These are phyloP conservation scores for Rallus limicola DNA, from an alignment of 2,113 vertebrate species.

Conservation along the genomic window DNA sequence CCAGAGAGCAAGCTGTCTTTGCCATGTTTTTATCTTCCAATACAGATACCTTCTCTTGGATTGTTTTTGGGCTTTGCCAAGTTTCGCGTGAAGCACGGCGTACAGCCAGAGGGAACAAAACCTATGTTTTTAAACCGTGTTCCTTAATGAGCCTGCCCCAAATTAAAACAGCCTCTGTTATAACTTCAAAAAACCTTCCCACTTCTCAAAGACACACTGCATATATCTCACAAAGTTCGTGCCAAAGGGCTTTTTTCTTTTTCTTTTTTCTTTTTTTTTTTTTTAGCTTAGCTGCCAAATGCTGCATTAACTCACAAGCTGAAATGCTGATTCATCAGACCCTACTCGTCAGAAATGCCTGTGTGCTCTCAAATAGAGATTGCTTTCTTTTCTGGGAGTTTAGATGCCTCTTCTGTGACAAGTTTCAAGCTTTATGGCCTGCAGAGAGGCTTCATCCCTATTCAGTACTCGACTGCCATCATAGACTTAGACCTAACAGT, in stretches of 20 bases:
- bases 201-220: neutral
- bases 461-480: neutral
- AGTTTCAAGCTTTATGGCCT: neutral
- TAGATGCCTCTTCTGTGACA: conserved; percentile 1
- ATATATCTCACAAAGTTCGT: conserved; percentile 48
- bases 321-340: conserved; percentile 63
- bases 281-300: conserved; percentile 32
- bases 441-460: neutral
- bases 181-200: conserved; percentile 53
- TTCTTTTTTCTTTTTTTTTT: neutral
- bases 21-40: neutral
- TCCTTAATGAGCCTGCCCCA: conserved; percentile 47
- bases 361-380: conserved; percentile 22
- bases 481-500: neutral
- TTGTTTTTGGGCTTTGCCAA: conserved; percentile 4
- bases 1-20: neutral
- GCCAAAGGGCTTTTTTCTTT: conserved; percentile 48
- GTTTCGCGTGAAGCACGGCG: neutral
- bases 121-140: conserved; percentile 9
- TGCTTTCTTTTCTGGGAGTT: conserved; percentile 19
- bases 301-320: conserved; percentile 40
- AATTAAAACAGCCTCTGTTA: conserved; percentile 46
- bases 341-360: neutral
- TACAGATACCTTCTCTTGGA: conserved; percentile 7
- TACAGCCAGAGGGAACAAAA: conserved; percentile 43